Base-by-base conservation (phyloP, 1,140 invertebrate genomes). In the Notospermus geniculatus region DNA sequence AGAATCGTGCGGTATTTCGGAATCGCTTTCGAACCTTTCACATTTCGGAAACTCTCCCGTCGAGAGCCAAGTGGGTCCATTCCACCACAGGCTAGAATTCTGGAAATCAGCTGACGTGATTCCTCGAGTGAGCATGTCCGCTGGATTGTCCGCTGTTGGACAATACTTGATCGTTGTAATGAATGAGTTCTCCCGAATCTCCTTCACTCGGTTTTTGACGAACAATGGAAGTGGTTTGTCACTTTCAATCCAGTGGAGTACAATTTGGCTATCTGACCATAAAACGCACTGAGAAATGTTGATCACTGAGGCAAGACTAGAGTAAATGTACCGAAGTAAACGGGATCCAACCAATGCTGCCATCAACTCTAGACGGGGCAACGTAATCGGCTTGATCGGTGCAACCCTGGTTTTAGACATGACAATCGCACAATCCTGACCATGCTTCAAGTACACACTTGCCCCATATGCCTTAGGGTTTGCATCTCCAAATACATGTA, bases 191-290 rank as follows among this genome's bases (percentile, higher is more conserved):
- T 39, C 13, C 15, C 45, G 29, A 7, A 64, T 60, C 54, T 64
- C 53, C 23, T 28, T 17, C n/a, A 60, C 53, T 23, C 63, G 7
- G 19, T 55, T 55, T 43, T 13, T 13, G 15, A 65, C 54, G 60
- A 68, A 68, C 45, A 28, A 32, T 27, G 52, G 57, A 36, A 56
- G 29, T 53, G 29, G 9, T 53, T 59, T 50, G 11, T 46, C 54
- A n/a, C 41, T 57, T 25, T 23, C 27, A 1, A 68, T 9, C 60
- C 60, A 65, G 30, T 63, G 61, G 15, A 68, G 52, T 15, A 60
- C 57, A 25, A 62, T 65, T 23, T 65, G 52, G 52, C 60, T 68
- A 23, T 65, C 64, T 22, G 29, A 63, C 66, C 62, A 63, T 1
- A 67, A 32, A 46, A 23, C 41, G 1, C 56, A 19, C n/a, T n/a